Base-by-base conservation (phyloP, 2,113 vertebrate species). In the Varanus salvator region DNA sequence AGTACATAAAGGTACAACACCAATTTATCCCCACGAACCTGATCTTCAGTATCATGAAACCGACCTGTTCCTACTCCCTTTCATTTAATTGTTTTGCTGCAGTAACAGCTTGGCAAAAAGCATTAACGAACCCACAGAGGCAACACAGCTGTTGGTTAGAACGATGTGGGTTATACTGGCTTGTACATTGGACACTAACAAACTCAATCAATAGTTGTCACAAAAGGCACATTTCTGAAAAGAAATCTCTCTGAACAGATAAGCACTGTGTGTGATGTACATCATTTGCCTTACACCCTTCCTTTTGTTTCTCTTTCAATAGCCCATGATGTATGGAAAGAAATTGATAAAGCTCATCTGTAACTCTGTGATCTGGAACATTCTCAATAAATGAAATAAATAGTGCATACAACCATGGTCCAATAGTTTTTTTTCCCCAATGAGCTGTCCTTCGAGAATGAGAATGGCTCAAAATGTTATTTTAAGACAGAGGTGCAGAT, bases 31-130 rank as follows among this genome's bases (percentile, higher is more conserved):
- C 94, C 95, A 93, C 96, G 85, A 96, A 95, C 93, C 94, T 96
- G 97, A 89, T 94, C 94, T 93, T 96, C 94, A 93, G 96, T 93
- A 93, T 97, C 94, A 94, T 97, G 95, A 96, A 94, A 94, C 91
- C 57, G 6, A 91, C 90, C 88, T 93, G 90, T 92, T 93, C 92
- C 89, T 93, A 84, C 91, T 90, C 92, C 95, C 86, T 89, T 95
- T 93, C 93, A 78, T 93, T 96, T 95, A 84, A 90, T 83, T 90
- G 77, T 94, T 95, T 96, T 96, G 96, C 96, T 97, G 92, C 80
- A 96, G 87, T 96, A 96, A 96, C 92, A 93, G 91, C 54, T 83
- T 94, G 95, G 95, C 95, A 91, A 83, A 96, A 95, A 94, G 80
- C 91, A 86, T 94, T 92, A 91, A 91, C 94, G 96, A 92, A 48